Base-by-base conservation (phyloP, 2,888 invertebrate genomes). In the Byasa hedistus region DNA sequence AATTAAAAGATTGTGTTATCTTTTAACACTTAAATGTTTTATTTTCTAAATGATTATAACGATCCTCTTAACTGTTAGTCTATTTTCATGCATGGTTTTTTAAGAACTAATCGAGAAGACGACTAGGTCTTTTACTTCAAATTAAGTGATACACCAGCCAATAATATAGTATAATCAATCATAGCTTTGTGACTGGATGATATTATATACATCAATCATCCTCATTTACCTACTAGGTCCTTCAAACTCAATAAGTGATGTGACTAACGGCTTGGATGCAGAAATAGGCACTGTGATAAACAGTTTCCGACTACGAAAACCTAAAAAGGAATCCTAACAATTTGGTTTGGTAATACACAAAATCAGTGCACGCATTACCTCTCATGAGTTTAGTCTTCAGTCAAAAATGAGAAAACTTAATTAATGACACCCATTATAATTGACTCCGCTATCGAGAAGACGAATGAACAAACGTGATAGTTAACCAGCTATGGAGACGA, bases 361-460 rank as follows among this genome's bases (percentile, higher is more conserved):
- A 39, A 12, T n/a, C n/a, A 3, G n/a, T 48, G 8, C 19, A n/a
- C 19, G n/a, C n/a, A n/a, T 19, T n/a, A 48, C 19, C 48, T n/a
- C 19, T n/a, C 19, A 48, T 48, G 19, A 3, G 48, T n/a, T 19
- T n/a, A 48, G n/a, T 39, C 10, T 39, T 27, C 27, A 27, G 27
- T 15, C 55, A 62, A 54, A 62, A 44, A 15, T 39, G 36, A 56
- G 39, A 19, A 54, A 17, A 57, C 51, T 21, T 55, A 55, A 66
- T 63, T 66, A 63, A 62, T 63, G 55, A 44, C 23, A 21, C 44
- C 62, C 62, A 63, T 66, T 63, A 55, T 55, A 63, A 48, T 59
- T 56, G 66, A 66, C 66, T 55, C 10, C 22, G 21, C 66, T 66
- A 66, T 66, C 66, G 32, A 23, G n/a, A 66, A 66, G 62, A 63